A percentile compares a stretch with the other conserved stretches of the same genome.
phyloP scores from a whole-genome alignment of 2,797 vertebrate genomes.

The Varecia variegata region DNA sequence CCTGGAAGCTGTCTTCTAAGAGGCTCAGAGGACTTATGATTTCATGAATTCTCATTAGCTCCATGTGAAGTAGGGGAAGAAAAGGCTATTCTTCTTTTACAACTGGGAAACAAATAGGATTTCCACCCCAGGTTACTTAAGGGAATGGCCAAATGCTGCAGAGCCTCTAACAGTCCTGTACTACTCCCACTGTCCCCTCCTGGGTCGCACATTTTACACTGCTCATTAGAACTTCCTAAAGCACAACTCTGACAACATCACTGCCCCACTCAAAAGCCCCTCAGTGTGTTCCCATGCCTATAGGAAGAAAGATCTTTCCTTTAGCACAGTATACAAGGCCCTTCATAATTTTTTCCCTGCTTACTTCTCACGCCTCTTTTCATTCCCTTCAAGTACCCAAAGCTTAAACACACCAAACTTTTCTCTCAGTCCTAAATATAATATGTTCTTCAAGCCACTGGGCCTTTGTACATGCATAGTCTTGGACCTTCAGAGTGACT shows the following conservation, averaged over 20 bases:
- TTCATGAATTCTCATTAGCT: slow-evolving; percentile 44
- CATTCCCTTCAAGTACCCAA: background rate
- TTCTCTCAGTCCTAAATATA: background rate
- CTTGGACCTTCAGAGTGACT: background rate
- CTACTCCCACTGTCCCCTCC: background rate
- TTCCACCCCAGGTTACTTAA: background rate
- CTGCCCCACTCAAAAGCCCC: background rate
- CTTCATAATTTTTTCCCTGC: slow-evolving; percentile 4
- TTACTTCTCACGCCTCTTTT: background rate
- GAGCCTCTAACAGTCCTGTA: background rate
- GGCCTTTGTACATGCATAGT: background rate
- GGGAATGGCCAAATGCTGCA: slow-evolving; percentile 7
- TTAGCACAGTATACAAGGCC: background rate
- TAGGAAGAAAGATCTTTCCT: background rate
- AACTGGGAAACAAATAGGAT: slow-evolving; percentile 47
- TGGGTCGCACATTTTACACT: background rate
- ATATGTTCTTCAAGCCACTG: background rate
- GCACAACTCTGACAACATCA: background rate
- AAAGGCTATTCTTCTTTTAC: slow-evolving; percentile 25
- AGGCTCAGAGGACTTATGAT: slow-evolving; percentile 37
- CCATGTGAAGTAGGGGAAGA: slow-evolving; percentile 31
- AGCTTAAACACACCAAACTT: background rate
- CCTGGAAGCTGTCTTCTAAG: slow-evolving; percentile 7
- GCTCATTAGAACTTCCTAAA: background rate
- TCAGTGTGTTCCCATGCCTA: background rate